Evolutionary conservation across 2,797 vertebrate genomes (phyloP).

Genomic region (Pseudomugil gertrudae): DNA sequence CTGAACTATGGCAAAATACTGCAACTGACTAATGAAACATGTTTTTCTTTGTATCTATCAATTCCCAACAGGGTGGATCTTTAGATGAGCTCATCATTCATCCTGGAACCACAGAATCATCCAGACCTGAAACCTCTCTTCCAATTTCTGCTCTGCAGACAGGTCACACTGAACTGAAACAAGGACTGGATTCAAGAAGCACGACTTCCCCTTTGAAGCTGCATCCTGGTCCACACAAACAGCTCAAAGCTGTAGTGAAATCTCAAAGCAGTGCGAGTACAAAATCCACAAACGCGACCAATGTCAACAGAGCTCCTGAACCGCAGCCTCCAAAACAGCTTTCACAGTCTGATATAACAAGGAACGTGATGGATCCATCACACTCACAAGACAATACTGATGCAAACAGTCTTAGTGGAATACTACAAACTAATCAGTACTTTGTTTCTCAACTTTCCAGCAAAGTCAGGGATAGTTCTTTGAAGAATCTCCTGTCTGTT

Average conservation of each 20-base stretch:
- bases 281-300: not conserved
- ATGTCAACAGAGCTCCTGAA: constrained; percentile 3
- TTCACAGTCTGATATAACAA: constrained; percentile 6
- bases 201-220: constrained; percentile 2
- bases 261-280: not conserved
- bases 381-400: constrained; percentile 10
- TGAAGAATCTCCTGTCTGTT: not conserved
- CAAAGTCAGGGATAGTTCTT: constrained; percentile 2
- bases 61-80: constrained; percentile 42
- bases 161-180: constrained; percentile 14
- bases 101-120: constrained; percentile 21
- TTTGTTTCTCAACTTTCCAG: not conserved
- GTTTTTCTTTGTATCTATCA: constrained; percentile 12
- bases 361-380: not conserved
- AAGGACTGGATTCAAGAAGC: constrained; percentile 23
- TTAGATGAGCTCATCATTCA: constrained; percentile 19
- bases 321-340: constrained; percentile 20
- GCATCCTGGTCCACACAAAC: not conserved
- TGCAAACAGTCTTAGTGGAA: constrained; percentile 3
- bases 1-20: too few species aligned
- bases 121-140: constrained; percentile 15
- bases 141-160: not conserved
- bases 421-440: constrained; percentile 1
- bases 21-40: too few species aligned
- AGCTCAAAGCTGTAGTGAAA: not conserved